Evolutionary conservation across 2,888 invertebrate genomes (phyloP).

Genomic region (Thereva nobilitata): DNA sequence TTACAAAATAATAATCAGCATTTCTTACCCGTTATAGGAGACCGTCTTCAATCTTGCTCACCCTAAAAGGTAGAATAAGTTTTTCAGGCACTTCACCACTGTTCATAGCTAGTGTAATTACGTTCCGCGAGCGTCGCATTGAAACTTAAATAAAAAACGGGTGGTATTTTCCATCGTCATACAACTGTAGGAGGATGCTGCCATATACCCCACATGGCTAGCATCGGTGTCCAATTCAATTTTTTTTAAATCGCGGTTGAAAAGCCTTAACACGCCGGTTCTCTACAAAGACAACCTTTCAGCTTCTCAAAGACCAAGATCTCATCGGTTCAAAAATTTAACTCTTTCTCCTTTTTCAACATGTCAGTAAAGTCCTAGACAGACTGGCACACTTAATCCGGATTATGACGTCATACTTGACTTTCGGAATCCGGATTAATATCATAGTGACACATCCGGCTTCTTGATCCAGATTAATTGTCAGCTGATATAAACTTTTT

Average conservation of each 20-base stretch:
- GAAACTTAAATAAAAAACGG: slow-evolving; percentile 3
- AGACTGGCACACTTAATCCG: no score
- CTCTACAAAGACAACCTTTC: slow-evolving; percentile 28
- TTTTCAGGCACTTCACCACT: neutral
- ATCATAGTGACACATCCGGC: no score
- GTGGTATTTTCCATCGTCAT: slow-evolving; percentile 25
- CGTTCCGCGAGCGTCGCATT: neutral
- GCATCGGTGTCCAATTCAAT: slow-evolving; percentile 49
- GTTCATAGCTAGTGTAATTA: slow-evolving; percentile 2
- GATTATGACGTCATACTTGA: no score
- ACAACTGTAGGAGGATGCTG: slow-evolving; percentile 45
- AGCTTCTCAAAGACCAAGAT: slow-evolving; percentile 36
- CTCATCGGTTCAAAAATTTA: slow-evolving; percentile 46
- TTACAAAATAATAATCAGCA: neutral
- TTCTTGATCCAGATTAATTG: no score
- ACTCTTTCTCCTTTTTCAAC: slow-evolving; percentile 35
- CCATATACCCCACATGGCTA: slow-evolving; percentile 46
- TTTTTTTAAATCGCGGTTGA: slow-evolving; percentile 46
- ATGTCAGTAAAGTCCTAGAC: no score
- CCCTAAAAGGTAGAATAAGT: neutral
- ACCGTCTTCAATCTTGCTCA: neutral
- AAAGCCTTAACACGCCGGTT: no score
- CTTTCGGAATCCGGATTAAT: no score
- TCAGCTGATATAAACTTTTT: no score
- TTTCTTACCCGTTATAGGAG: neutral